A percentile compares a stretch with the other conserved stretches of the same genome.
Evolutionary conservation across 2,113 vertebrate species (phyloP).

Genomic region (Girardinichthys multiradiatus): DNA sequence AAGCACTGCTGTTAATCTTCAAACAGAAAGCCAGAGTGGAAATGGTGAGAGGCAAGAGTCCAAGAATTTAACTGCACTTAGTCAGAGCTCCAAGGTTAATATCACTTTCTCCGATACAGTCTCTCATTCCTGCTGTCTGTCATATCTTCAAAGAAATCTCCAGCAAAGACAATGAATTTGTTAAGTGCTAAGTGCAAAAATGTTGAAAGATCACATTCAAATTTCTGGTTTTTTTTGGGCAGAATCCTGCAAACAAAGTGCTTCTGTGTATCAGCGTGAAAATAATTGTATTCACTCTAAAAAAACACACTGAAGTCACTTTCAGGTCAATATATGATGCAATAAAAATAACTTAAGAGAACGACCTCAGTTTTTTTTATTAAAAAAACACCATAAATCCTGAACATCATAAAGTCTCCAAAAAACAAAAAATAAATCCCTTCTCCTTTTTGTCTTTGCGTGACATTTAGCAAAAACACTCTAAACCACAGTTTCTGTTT

Average conservation of each 20-base stretch:
- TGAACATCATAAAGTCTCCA: background rate
- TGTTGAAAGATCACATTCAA: conserved; percentile 3
- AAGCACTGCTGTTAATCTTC: conserved; percentile 60
- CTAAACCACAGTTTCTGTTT: conserved; percentile 15
- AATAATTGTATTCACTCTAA: background rate
- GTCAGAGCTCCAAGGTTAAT: conserved; percentile 48
- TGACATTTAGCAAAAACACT: conserved; percentile 18
- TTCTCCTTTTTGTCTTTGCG: conserved; percentile 11
- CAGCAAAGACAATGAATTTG: conserved; percentile 13
- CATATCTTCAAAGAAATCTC: conserved; percentile 9
- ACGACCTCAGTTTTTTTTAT: background rate
- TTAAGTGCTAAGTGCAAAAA: background rate
- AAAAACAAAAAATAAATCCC: background rate
- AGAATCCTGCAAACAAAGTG: background rate
- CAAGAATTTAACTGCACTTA: conserved; percentile 50
- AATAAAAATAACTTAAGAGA: conserved; percentile 2
- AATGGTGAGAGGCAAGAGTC: conserved; percentile 46
- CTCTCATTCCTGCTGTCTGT: conserved; percentile 2
- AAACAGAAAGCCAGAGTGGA: conserved; percentile 55
- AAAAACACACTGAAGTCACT: conserved; percentile 4
- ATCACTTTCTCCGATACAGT: conserved; percentile 36
- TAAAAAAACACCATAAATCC: conserved; percentile 9
- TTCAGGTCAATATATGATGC: conserved; percentile 7
- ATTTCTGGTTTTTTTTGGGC: conserved; percentile 2
- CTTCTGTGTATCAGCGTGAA: background rate